phyloP scores from a whole-genome alignment of 2,888 invertebrate species.

The Meteorus cinctellus region DNA sequence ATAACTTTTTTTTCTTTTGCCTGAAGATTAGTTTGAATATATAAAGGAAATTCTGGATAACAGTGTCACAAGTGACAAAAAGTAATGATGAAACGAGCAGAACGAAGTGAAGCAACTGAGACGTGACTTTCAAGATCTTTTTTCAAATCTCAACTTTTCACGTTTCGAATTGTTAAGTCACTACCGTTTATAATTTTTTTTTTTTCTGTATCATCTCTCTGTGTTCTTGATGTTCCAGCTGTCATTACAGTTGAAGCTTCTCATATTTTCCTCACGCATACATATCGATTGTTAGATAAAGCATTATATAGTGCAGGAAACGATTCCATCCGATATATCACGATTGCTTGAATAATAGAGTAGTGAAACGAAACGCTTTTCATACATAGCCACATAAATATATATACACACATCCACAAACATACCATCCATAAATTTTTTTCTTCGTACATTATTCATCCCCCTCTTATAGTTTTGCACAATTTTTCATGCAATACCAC shows the following conservation, averaged over 20 bases:
- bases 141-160: not conserved
- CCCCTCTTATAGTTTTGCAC: not conserved
- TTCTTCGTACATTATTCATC: not conserved
- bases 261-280: not conserved
- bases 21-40: not conserved
- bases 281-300: conserved; percentile 12
- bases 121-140: not conserved
- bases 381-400: not conserved
- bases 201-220: not conserved
- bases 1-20: not conserved
- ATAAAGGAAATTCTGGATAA: not conserved
- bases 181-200: not conserved
- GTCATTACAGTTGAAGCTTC: not conserved
- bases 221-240: not conserved
- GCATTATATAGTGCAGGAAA: not conserved
- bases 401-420: too few relatives aligned
- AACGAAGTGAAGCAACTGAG: not conserved
- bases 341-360: not conserved
- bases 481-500: conserved; percentile 11
- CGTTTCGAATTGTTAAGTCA: not conserved
- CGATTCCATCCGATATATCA: not conserved
- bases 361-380: not conserved
- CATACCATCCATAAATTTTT: not conserved
- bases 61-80: not conserved
- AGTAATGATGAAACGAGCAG: not conserved